Percentiles rank a stretch among this genome's conserved stretches.
phyloP scores from a whole-genome alignment of 2,888 invertebrate species.

The Thereva nobilitata region DNA sequence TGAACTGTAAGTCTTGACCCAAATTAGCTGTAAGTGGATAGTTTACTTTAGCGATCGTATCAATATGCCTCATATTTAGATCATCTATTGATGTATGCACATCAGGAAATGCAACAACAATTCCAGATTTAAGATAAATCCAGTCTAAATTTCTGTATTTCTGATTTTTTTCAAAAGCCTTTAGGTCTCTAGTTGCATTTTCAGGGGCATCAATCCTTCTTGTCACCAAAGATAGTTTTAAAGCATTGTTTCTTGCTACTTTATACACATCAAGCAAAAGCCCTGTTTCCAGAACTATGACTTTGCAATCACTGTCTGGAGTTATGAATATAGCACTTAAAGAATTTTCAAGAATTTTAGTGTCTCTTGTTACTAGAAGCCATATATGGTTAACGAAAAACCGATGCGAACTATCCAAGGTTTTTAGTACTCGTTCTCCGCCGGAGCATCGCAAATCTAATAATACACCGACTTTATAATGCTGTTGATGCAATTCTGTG shows the following conservation, averaged over 20 bases:
- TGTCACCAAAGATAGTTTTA: conserved; percentile 45
- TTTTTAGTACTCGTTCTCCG: conserved; percentile 48
- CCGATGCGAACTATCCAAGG: conserved; percentile 51
- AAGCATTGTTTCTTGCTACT: conserved; percentile 47
- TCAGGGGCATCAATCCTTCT: conserved; percentile 37
- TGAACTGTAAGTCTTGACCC: conserved; percentile 57
- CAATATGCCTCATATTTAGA: conserved; percentile 54
- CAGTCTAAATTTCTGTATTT: conserved; percentile 54
- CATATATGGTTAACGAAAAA: conserved; percentile 54
- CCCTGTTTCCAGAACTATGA: conserved; percentile 37
- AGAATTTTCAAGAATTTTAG: conserved; percentile 14
- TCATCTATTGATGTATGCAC: conserved; percentile 55
- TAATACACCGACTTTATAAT: no score
- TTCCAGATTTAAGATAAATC: conserved; percentile 51
- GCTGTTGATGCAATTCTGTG: no score
- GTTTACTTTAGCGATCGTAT: conserved; percentile 58
- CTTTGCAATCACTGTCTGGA: conserved; percentile 44
- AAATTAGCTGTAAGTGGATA: conserved; percentile 54
- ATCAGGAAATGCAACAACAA: conserved; percentile 56
- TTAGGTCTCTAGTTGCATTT: conserved; percentile 45
- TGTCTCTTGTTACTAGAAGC: conserved; percentile 46
- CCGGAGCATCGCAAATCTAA: conserved; percentile 48
- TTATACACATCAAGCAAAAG: conserved; percentile 53
- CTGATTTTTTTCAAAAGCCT: conserved; percentile 49
- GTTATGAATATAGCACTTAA: conserved; percentile 33